Evolutionary conservation across 2,113 vertebrate species (phyloP).

Genomic region (Atherinomorus stipes): DNA sequence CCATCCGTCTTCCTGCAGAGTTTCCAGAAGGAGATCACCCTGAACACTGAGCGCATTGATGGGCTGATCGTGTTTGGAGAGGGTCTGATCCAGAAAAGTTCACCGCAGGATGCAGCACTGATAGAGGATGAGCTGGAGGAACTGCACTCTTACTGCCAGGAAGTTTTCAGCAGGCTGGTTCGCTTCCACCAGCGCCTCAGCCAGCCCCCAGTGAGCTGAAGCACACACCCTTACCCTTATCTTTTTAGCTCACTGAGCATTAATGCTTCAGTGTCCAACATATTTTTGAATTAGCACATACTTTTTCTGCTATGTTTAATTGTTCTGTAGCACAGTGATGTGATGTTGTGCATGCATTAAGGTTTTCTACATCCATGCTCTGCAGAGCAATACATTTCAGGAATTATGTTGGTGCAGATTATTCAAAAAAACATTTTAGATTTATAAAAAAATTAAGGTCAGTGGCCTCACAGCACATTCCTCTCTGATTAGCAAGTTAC

Average conservation of each 20-base stretch:
- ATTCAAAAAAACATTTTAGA: no score
- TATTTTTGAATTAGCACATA: not conserved
- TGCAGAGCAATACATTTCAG: not conserved
- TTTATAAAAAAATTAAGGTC: no score
- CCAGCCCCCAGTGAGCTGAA: conserved; percentile 80
- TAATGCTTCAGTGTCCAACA: not conserved
- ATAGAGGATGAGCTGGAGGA: conserved; percentile 95
- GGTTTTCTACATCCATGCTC: not conserved
- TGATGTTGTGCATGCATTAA: not conserved
- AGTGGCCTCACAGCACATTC: no score
- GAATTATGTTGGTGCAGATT: not conserved
- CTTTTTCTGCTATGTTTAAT: not conserved
- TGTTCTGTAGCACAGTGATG: not conserved
- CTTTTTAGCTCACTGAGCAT: not conserved
- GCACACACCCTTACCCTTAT: not conserved
- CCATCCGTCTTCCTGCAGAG: conserved; percentile 78
- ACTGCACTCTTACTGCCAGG: conserved; percentile 93
- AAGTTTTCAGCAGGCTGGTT: conserved; percentile 92
- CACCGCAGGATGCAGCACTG: conserved; percentile 87
- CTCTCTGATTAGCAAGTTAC: no score
- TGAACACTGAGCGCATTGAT: conserved; percentile 94
- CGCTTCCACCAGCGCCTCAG: conserved; percentile 93
- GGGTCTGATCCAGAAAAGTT: conserved; percentile 92
- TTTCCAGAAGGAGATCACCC: conserved; percentile 93
- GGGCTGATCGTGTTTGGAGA: conserved; percentile 93